Evolutionary conservation across 2,888 invertebrate species (phyloP), one percentile per base, ranked within the genome.

Genomic region (Ypsolopha scabrella): DNA sequence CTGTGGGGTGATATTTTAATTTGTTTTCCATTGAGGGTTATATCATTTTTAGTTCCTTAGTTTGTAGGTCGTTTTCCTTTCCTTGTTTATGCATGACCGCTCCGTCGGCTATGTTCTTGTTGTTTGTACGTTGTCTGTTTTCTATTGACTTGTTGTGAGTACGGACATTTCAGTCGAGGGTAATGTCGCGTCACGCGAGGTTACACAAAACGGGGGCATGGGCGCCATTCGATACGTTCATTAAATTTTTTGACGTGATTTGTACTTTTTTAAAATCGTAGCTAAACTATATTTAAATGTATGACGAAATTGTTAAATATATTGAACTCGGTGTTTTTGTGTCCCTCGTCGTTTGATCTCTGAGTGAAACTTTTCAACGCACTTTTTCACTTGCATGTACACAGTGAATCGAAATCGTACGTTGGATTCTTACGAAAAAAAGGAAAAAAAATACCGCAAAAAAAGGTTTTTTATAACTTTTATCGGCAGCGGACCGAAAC

Each of bases 351-450:
- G 65, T 70, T 59, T 58, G 56, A 60, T 72, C 69, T 66, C 63
- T 58, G 75, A 70, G 80, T 75, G 77, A 72, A 69, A 74, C 75
- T 61, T 66, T 64, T 72, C 64, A 44, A 35, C 43, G 76, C 80
- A 79, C 80, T 70, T 70, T 65, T 51, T 67, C 67, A 68, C 79
- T 76, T 74, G 72, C 80, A 80, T 80, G 78, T 51, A 51, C 61
- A 80, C 77, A 78, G 77, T 70, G 63, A 63, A 61, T 64, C 58
- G 61, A 58, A 43, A 43, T 58, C 62, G 59, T 63, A 60, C 61
- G 65, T 69, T 67, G 66, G 57, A 62, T 66, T 64, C 62, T 67
- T 66, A 75, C 70, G 68, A 67, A 74, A 66, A 64, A 71, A 71
- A 67, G 14, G 46, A 33, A 55, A 59, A 63, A 66, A 74, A 74